Base-by-base conservation (phyloP, 2,797 vertebrate genomes). In the Gymnothorax reevesii region DNA sequence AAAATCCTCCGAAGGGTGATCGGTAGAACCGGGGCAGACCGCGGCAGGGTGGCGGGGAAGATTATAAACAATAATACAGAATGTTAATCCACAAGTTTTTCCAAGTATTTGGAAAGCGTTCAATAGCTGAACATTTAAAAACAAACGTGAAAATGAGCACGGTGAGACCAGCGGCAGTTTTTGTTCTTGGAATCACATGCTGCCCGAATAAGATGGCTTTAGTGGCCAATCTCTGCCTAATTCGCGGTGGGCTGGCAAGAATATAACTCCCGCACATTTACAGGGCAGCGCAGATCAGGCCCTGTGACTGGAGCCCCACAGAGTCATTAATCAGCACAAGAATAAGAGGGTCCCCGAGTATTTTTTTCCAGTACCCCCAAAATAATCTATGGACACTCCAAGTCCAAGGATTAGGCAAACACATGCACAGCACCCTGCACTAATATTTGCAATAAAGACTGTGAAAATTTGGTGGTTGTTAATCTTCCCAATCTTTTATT, bases 1-100 rank as follows among this genome's bases (percentile, higher is more conserved):
- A 62, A 62, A 62, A 13, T 79, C 49, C 3, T 13, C 15, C 33
- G 17, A 7, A 49, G 2, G 1, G 49, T 54, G 75, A 79, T n/a
- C 75, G 15, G 42, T 49, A 15, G 33, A 42, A 42, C 1, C 33
- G 33, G 33, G 33, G 33, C 33, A 42, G 42, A 49, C 13, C 73
- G 52, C 9, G 75, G 33, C 75, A 13, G 75, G 9, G 54, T 12
- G 49, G 17, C 75, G 5, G 75, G 75, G 75, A 79, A 79, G 49
- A 79, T 79, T 15, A 42, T 20, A 79, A 79, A 79, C 54, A 77
- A 77, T 77, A 79, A 79, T 79, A 52, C 12, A 42, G 75, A 79
- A 79, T 79, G 75, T 79, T 79, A 79, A 79, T 79, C 75, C 75
- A 49, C 42, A 52, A 49, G 75, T 54, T 17, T 17, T 54, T 79